Conservation (phyloP, 2,888 invertebrate genomes). For the Tridacna gigas region DNA sequence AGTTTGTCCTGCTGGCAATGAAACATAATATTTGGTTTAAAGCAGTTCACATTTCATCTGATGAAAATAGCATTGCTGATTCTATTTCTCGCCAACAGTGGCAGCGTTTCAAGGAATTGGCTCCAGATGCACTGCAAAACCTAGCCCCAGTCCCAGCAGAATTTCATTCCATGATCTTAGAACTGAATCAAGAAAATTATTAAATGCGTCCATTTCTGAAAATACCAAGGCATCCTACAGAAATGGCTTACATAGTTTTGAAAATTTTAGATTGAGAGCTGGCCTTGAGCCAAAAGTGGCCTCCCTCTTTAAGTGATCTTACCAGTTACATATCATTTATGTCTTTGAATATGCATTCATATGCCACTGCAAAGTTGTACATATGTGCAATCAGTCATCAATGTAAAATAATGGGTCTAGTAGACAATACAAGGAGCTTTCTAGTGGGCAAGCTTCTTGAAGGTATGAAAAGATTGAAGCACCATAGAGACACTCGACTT, state of each 20-base stretch:
- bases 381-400: neutral
- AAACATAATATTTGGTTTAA: slow-evolving; percentile 24
- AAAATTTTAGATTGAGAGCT: neutral
- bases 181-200: neutral
- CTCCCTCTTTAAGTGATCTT: neutral
- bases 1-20: slow-evolving; percentile 30
- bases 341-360: neutral
- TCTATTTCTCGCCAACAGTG: slow-evolving; percentile 31
- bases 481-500: too few relatives aligned
- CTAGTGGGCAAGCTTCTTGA: too few relatives aligned
- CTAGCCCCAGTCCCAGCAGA: neutral
- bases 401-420: too few relatives aligned
- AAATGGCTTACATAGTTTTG: neutral
- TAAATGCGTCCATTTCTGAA: neutral
- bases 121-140: neutral
- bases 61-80: slow-evolving; percentile 25
- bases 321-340: neutral
- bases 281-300: neutral
- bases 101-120: slow-evolving; percentile 2
- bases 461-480: too few relatives aligned
- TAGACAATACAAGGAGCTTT: too few relatives aligned
- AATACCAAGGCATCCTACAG: slow-evolving; percentile 14
- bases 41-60: slow-evolving; percentile 25
- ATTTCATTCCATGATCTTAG: slow-evolving; percentile 14
- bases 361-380: neutral